Base-by-base conservation (phyloP, 2,113 vertebrate species). In the Oophaga pumilio region DNA sequence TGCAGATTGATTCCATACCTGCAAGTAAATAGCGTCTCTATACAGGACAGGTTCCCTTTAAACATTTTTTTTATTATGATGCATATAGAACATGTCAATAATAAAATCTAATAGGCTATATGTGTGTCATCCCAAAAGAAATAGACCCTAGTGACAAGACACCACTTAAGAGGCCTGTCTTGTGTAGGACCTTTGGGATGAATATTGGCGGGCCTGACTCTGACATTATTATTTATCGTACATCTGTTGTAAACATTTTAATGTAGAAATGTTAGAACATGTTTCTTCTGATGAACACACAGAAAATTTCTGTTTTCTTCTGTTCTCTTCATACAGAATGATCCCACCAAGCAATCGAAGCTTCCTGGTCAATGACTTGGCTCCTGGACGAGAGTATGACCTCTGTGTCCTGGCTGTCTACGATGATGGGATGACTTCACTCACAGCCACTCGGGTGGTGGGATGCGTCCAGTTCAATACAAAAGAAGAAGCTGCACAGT, bases 361-460 rank as follows among this genome's bases (percentile, higher is more conserved):
- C 71, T 97, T 98, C 93, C 89, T 96, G 90, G 96, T 99, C 91
- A 97, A 97, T 4, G 97, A 98, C 86, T 93, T 99, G 92, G 97
- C 97, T 0, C 95, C 96, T 0, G 97, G 97, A 0, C 95, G 97
- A 0, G 96, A 97, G 87, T 99, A 99, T 9, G 97, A 98, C 89
- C 94, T 99, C 59, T 99, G 97, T 3, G 97, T 99, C 59, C 92
- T 98, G 89, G 97, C 97, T 0, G 96, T 98, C 26, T 97, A 97
- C 22, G 97, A 97, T 43, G 97, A 97, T 0, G 97, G 96, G 59
- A 95, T 96, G 90, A 96, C 96, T 0, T 95, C 95, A 0, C 91
- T 97, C 73, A 97, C 97, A 0, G 95, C 96, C 66, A 97, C 96
- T 0, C 94, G 97, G 4, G 96, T 97, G 52, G 95, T 99, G 17